Percentiles rank a stretch among this genome's conserved stretches.
These are phyloP conservation scores for Brachyistius frenatus DNA, from an alignment of 2,113 vertebrate species.

Conservation along the genomic window DNA sequence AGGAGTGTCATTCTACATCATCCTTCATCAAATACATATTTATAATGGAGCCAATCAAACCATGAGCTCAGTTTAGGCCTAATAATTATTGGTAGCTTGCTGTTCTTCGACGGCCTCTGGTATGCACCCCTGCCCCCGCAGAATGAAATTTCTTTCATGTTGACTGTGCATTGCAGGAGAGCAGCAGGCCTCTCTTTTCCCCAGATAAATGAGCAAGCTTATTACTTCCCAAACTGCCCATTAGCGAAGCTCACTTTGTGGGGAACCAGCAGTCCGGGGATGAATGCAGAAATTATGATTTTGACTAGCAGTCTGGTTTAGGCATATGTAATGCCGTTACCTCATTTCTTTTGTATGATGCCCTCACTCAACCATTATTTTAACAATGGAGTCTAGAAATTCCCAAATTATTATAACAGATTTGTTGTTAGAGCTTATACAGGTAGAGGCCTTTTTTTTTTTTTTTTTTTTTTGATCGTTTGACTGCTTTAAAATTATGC, in stretches of 20 bases:
- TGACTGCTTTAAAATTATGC: constrained; percentile 1
- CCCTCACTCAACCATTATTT: constrained; percentile 13
- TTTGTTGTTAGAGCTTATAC: neutral
- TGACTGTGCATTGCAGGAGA: constrained; percentile 62
- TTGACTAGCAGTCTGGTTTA: constrained; percentile 42
- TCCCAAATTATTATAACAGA: constrained; percentile 13
- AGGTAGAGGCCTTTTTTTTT: neutral
- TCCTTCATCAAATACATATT: constrained; percentile 12
- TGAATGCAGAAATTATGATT: constrained; percentile 46
- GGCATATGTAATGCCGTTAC: constrained; percentile 27
- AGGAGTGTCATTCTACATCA: constrained; percentile 4
- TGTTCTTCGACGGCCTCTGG: constrained; percentile 23
- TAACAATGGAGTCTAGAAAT: constrained; percentile 23
- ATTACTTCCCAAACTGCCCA: constrained; percentile 80
- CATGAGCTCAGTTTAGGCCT: constrained; percentile 34
- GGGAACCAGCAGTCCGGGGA: constrained; percentile 64
- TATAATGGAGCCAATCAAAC: constrained; percentile 32
- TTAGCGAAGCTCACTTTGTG: constrained; percentile 74
- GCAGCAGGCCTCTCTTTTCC: constrained; percentile 68
- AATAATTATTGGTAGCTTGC: constrained; percentile 22
- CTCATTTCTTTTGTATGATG: constrained; percentile 6
- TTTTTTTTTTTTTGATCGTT: neutral
- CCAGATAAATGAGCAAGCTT: constrained; percentile 75
- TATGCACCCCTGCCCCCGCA: constrained; percentile 12
- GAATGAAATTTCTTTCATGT: constrained; percentile 58